Percentiles rank a stretch among this genome's conserved stretches.
Conservation (phyloP, 2,888 invertebrate genomes). For the Watsonalla cultraria region DNA sequence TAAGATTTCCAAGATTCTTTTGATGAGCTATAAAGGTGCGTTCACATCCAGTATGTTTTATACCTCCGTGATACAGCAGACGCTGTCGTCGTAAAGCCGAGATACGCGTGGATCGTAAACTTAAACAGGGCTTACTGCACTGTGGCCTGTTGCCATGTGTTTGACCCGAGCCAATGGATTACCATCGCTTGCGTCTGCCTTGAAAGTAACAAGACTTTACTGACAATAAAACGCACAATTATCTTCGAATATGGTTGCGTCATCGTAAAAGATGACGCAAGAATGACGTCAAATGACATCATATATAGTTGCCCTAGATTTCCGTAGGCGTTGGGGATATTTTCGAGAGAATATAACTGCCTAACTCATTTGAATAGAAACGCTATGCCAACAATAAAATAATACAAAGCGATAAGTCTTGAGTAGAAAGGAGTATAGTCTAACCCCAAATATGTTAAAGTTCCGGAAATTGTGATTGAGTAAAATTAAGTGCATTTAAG, state of each 20-base stretch:
- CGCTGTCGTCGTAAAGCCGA: slow-evolving; percentile 63
- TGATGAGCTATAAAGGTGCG: slow-evolving; percentile 10
- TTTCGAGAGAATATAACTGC: no score
- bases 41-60: slow-evolving; percentile 8
- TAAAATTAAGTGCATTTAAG: slow-evolving; percentile 25
- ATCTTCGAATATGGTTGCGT: not conserved
- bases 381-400: no score
- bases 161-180: slow-evolving; percentile 50
- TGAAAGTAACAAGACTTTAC: slow-evolving; percentile 7
- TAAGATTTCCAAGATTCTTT: slow-evolving; percentile 13
- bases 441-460: no score
- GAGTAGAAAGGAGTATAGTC: no score
- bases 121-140: slow-evolving; percentile 58
- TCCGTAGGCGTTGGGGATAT: no score
- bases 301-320: no score
- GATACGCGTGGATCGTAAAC: slow-evolving; percentile 64
- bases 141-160: slow-evolving; percentile 55
- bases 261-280: not conserved
- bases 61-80: slow-evolving; percentile 34
- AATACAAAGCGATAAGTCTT: no score
- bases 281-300: not conserved
- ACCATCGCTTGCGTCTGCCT: slow-evolving; percentile 28
- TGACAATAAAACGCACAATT: not conserved
- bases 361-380: no score
- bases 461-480: slow-evolving; percentile 9